These are phyloP conservation scores for Erebia palarica DNA, from an alignment of 2,888 invertebrate genomes.

Conservation along the genomic window DNA sequence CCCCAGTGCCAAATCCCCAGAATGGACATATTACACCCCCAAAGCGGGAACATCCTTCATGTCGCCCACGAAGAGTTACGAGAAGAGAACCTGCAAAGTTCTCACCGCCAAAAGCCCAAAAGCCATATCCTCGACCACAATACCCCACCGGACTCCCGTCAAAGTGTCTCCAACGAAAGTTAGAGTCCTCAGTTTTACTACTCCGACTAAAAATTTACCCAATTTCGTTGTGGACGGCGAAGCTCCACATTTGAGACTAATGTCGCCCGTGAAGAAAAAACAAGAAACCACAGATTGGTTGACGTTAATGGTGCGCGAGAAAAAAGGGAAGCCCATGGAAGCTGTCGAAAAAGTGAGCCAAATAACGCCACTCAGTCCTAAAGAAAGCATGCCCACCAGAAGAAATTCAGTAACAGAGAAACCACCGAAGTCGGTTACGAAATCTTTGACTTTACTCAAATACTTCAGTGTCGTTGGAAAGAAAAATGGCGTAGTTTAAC, in stretches of 20 bases:
- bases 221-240: slow-evolving; percentile 89
- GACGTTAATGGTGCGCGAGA: slow-evolving; percentile 64
- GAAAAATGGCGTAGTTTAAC: slow-evolving; percentile 43
- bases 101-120: slow-evolving; percentile 58
- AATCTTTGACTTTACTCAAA: slow-evolving; percentile 60
- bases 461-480: slow-evolving; percentile 63
- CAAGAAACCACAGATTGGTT: slow-evolving; percentile 88
- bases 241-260: slow-evolving; percentile 87
- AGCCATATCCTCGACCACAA: slow-evolving; percentile 46
- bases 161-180: slow-evolving; percentile 53
- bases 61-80: slow-evolving; percentile 66
- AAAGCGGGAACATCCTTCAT: slow-evolving; percentile 60
- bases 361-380: slow-evolving; percentile 53
- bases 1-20: slow-evolving; percentile 36
- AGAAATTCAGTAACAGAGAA: slow-evolving; percentile 58
- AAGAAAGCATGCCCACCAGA: slow-evolving; percentile 53
- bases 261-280: slow-evolving; percentile 86
- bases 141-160: slow-evolving; percentile 48
- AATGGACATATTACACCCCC: slow-evolving; percentile 55
- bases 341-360: slow-evolving; percentile 26
- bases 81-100: slow-evolving; percentile 50
- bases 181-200: slow-evolving; percentile 57
- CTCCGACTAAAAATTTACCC: slow-evolving; percentile 88
- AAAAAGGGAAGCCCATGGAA: slow-evolving; percentile 40
- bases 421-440: slow-evolving; percentile 52